Evolutionary conservation across 2,888 invertebrate genomes (phyloP).

Genomic region (Ephialtes manifestator): DNA sequence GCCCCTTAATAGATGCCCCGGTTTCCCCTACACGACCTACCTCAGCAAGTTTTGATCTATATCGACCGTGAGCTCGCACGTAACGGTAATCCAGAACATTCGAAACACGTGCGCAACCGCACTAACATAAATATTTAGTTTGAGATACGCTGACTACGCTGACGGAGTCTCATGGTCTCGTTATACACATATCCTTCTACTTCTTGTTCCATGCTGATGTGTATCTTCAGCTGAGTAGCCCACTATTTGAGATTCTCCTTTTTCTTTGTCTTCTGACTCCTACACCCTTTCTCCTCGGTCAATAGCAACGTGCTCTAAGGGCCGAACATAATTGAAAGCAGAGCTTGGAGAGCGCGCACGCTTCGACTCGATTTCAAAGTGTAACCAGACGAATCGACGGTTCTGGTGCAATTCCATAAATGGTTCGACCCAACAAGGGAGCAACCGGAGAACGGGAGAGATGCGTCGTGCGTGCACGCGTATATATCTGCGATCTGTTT

Average conservation of each 20-base stretch:
- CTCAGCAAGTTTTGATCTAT: constrained; percentile 55
- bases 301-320: constrained; percentile 8
- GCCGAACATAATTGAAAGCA: constrained; percentile 48
- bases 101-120: constrained; percentile 72
- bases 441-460: constrained; percentile 57
- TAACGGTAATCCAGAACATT: constrained; percentile 70
- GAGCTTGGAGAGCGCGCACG: constrained; percentile 16
- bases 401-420: constrained; percentile 79
- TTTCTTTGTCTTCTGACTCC: constrained; percentile 29
- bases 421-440: constrained; percentile 71
- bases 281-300: constrained; percentile 6
- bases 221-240: constrained; percentile 16
- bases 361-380: constrained; percentile 52
- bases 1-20: background rate
- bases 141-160: constrained; percentile 67
- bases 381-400: constrained; percentile 69
- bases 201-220: constrained; percentile 29
- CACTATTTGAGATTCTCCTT: constrained; percentile 14
- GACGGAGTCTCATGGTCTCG: constrained; percentile 21
- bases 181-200: background rate
- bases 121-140: constrained; percentile 76
- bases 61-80: constrained; percentile 72
- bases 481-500: constrained; percentile 82
- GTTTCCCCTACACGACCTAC: constrained; percentile 46
- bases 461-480: constrained; percentile 58